Evolutionary conservation across 2,797 vertebrate species (phyloP), one percentile per base, ranked within the genome.

Genomic region (Lithobates pipiens): DNA sequence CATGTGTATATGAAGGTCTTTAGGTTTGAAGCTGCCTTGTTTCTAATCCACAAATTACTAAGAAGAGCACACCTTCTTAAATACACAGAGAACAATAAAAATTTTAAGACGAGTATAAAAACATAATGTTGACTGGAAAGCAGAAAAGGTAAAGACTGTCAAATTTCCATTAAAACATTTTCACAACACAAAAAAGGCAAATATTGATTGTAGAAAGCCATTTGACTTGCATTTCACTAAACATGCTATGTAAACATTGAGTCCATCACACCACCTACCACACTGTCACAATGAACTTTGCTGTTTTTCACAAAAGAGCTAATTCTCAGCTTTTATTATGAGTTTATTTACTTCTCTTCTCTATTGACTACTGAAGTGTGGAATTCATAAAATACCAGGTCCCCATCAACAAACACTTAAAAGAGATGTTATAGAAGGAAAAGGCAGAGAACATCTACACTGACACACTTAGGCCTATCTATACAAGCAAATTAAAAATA

Each of bases 181-280:
- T 70, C 54, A 85, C 84, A 85, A 80, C 57, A 84, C 65, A 57
- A 69, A 39, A 71, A 86, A 86, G 27, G 67, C 50, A 82, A 82
- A 82, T 82, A 82, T 74, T 82, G 29, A 34, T 44, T 73, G 80
- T 44, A 65, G 50, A 82, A 39, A 82, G 39, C 63, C 70, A 82
- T 74, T 61, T 44, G 46, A 39, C 46, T 73, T 82, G 13, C 72
- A 73, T 46, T 54, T 32, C 36, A 82, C 70, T 44, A 67, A 65
- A 25, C 70, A 50, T 65, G 50, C n/a, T 63, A 63, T 39, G 70
- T 50, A 82, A 82, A 82, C 70, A 82, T 29, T 42, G 29, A 73
- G 80, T 82, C n/a, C 36, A 65, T 73, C 69, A 82, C 25, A 44
- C 25, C 72, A 46, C 34, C 39, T 44, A 81, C 44, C 46, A 82